These are phyloP conservation scores for Urocolius indicus DNA, from an alignment of 2,113 vertebrate genomes.

Conservation along the genomic window DNA sequence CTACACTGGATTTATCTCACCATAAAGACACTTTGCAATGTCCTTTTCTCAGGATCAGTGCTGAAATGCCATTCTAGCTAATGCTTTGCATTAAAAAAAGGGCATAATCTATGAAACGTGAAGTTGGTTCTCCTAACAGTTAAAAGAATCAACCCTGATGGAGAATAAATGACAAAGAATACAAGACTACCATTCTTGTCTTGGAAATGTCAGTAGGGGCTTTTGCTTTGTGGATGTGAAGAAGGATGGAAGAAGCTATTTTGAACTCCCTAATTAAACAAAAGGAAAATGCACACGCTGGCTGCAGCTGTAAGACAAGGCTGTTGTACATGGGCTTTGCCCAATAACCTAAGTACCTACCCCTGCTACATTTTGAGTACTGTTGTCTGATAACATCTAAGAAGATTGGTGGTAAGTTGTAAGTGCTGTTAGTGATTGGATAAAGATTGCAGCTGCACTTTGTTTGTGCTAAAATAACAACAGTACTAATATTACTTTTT, in stretches of 20 bases:
- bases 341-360: neutral
- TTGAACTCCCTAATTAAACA: neutral
- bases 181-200: neutral
- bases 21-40: constrained; percentile 78
- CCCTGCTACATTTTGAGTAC: neutral
- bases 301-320: neutral
- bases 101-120: neutral
- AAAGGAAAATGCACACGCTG: neutral
- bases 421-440: neutral
- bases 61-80: constrained; percentile 46
- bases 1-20: constrained; percentile 85
- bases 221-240: neutral
- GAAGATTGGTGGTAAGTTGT: neutral
- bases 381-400: neutral
- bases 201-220: neutral
- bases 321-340: neutral
- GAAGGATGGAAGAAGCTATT: neutral
- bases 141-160: neutral
- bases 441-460: neutral
- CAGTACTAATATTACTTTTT: neutral
- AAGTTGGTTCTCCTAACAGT: neutral
- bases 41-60: constrained; percentile 72
- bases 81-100: constrained; percentile 41
- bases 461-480: neutral
- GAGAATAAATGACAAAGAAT: neutral